Base-by-base conservation (phyloP, 2,888 invertebrate genomes). In the Electrophaes corylata region DNA sequence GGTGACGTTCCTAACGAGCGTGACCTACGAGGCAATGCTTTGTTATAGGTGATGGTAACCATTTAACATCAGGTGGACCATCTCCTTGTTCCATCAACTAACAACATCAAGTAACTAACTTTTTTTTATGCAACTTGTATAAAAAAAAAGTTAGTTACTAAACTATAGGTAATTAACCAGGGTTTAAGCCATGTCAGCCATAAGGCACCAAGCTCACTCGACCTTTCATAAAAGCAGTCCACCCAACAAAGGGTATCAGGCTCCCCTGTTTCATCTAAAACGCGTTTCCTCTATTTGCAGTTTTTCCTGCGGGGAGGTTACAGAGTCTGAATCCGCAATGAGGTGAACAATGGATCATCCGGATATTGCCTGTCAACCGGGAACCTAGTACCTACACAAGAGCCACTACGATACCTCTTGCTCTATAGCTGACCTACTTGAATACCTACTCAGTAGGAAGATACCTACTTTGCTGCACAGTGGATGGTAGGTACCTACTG, bases 301-400 rank as follows among this genome's bases (percentile, higher is more conserved):
- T 77, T 78, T 76, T 78, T 74, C 72, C 75, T 73, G 60, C 60
- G 66, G 70, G 62, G 71, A 72, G 74, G 76, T 73, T 75, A 73
- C 78, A 76, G 72, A 71, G 76, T 73, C 76, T 72, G 88, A 89
- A 88, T 89, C 83, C 82, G 73, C 86, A 88, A 90, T 90, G 89
- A 89, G 86, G 76, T 78, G 86, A 84, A 88, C 89, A 89, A 89
- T 88, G 86, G 85, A 87, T 90, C 86, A 86, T 82, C 81, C 88
- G 88, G 88, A 89, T 88, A 89, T 89, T 89, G 88, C 86, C 84
- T 88, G 88, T 89, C 88, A 87, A 83, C 81, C 69, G 76, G 76
- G 75, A 87, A 83, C 81, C 69, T 76, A 75, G 75, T 77, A 78
- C 77, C 77, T 78, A 80, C 76, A 75, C 73, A 66, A 14, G 23